Evolutionary conservation across 2,797 vertebrate species (phyloP), one percentile per base, ranked within the genome.

Genomic region (Lagodon rhomboides): DNA sequence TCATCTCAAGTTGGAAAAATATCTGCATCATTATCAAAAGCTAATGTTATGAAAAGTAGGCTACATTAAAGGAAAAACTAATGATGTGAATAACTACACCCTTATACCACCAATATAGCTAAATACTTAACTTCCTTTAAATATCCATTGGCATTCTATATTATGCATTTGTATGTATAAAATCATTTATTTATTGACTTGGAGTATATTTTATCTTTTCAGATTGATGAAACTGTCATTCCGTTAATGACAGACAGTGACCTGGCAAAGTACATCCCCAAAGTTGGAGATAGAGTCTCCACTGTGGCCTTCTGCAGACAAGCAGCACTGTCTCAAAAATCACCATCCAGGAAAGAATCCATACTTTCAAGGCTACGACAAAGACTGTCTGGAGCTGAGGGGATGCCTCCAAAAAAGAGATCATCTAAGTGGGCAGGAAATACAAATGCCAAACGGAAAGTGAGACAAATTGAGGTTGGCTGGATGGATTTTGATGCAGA

Each of bases 211-310:
- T 34, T 38, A 6, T 18, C 38, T 59, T 59, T 59, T 38, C 56
- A n/a, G 56, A 18, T 38, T 30, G 27, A 59, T 59, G 56, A 59
- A 59, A 59, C 54, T 56, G 54, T 56, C 56, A 59, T 59, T 59
- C 30, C 30, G 17, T 59, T 30, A 59, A 59, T 59, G 30, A 59
- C 53, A 55, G 53, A 23, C 56, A 59, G 54, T 56, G 56, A 34
- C 30, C 54, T 56, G 54, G 54, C 54, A 27, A 53, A 53, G 50
- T 53, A 22, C n/a, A 22, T 56, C 54, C 54, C 54, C 23, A 56
- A 12, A 30, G 30, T 30, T 30, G 30, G 54, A 56, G 23, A 25
- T 27, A 56, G 54, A 53, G 18, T 56, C 23, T 25, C 54, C 54
- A 56, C 23, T 56, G 54, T 56, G 25, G 23, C 23, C 54, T 56